Evolutionary conservation across 2,888 invertebrate species (phyloP), one percentile per base, ranked within the genome.

Genomic region (Limenitis arthemis): DNA sequence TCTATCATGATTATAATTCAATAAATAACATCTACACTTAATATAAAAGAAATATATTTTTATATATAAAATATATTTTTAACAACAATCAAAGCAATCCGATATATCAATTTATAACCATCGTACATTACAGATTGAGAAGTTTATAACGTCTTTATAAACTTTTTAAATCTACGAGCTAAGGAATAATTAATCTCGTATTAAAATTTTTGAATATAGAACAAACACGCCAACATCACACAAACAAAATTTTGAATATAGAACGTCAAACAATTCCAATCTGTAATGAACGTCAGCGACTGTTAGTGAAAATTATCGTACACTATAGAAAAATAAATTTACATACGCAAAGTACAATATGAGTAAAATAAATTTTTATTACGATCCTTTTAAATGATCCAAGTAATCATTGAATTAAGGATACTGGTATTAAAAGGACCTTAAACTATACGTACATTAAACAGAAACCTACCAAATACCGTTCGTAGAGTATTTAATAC

Each of bases 261-360:
- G 37, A n/a, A 46, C 46, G 38, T 37, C 38, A 46, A 37, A 30
- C 20, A 31, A 31, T 30, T 46, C 38, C 38, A 31, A 46, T 46
- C 46, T 46, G 46, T 36, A 46, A 37, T 46, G 38, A 28, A 46
- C 44, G 30, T 37, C 29, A 50, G 40, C 40, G 46, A 51, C 31
- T 44, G 50, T 51, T 51, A 51, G 44, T 40, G 34, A 41, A 51
- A 51, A 43, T 11, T 51, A 51, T 46, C 30, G 40, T 40, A 51
- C 34, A 36, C 31, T 30, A 40, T 51, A 51, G 29, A 50, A 41
- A 51, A 51, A 36, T 51, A 51, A 51, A 40, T 46, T 46, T 40
- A 36, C 44, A 46, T 36, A 39, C 39, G 28, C 29, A 41, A 41
- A 51, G 38, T 38, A 46, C 6, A 32, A 30, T 31, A 31, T 46